phyloP scores from a whole-genome alignment of 92 coral and sea anemone species.

The Phenganax stokvisi region DNA sequence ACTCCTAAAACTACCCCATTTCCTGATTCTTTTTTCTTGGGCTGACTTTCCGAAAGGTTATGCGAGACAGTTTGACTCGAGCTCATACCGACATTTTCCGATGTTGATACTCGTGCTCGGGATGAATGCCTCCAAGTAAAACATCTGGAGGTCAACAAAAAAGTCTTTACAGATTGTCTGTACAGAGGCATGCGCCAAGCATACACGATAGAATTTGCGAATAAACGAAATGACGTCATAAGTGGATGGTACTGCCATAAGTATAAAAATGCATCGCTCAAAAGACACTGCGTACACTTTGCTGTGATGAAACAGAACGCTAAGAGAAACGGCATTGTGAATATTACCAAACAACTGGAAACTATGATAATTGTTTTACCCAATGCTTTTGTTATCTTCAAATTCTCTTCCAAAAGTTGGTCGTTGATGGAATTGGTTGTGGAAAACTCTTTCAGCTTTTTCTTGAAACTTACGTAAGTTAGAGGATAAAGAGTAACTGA shows the following conservation, averaged over 20 bases:
- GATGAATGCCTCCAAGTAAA: too few relatives aligned
- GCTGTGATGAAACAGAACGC: neutral
- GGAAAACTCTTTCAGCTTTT: neutral
- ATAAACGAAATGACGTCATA: neutral
- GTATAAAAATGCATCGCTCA: neutral
- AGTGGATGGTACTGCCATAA: constrained; percentile 11
- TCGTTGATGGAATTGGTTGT: neutral
- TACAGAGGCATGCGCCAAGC: constrained; percentile 33
- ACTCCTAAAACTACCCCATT: too few relatives aligned
- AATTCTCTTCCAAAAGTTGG: neutral
- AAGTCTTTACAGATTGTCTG: constrained; percentile 5
- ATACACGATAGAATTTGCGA: constrained; percentile 11
- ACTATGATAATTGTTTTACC: neutral
- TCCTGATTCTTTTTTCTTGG: too few relatives aligned
- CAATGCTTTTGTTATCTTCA: constrained; percentile 1
- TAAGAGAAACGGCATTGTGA: neutral
- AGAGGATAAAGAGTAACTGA: constrained; percentile 6
- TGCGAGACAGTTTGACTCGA: too few relatives aligned
- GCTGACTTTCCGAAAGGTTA: too few relatives aligned
- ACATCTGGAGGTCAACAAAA: neutral
- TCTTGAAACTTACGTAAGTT: neutral
- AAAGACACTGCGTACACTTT: neutral
- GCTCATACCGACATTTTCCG: too few relatives aligned
- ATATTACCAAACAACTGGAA: neutral
- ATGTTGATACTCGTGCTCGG: too few relatives aligned